These are phyloP conservation scores for Eulacestoma nigropectus DNA, from an alignment of 2,113 vertebrate species.

Conservation along the genomic window DNA sequence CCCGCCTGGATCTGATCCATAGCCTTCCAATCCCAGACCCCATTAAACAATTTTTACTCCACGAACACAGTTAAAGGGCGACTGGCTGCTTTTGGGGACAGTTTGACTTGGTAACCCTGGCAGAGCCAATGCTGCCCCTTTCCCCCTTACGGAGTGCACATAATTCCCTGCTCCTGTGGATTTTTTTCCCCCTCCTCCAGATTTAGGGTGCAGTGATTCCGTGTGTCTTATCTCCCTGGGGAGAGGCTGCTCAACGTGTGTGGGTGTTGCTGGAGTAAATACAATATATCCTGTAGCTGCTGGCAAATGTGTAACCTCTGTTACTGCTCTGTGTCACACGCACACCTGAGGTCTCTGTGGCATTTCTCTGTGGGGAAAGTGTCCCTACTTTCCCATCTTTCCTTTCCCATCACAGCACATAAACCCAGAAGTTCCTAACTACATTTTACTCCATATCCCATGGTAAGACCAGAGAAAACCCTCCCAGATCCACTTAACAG, in stretches of 20 bases:
- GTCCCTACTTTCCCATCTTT: neutral
- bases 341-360: neutral
- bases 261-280: constrained; percentile 9
- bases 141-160: neutral
- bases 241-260: neutral
- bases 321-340: neutral
- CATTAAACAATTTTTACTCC: constrained; percentile 83
- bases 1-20: constrained; percentile 76
- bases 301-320: neutral
- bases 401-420: neutral
- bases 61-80: constrained; percentile 57
- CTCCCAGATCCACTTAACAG: neutral
- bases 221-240: neutral
- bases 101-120: neutral
- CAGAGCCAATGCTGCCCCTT: neutral
- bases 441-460: neutral
- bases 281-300: neutral
- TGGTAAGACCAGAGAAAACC: neutral
- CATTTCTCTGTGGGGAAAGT: neutral
- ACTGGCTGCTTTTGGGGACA: neutral
- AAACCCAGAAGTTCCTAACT: neutral
- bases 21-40: constrained; percentile 83
- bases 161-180: neutral
- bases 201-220: constrained; percentile 8
- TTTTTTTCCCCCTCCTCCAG: neutral